These are phyloP conservation scores for Streptopelia turtur DNA, from an alignment of 2,797 vertebrate genomes.

Conservation along the genomic window DNA sequence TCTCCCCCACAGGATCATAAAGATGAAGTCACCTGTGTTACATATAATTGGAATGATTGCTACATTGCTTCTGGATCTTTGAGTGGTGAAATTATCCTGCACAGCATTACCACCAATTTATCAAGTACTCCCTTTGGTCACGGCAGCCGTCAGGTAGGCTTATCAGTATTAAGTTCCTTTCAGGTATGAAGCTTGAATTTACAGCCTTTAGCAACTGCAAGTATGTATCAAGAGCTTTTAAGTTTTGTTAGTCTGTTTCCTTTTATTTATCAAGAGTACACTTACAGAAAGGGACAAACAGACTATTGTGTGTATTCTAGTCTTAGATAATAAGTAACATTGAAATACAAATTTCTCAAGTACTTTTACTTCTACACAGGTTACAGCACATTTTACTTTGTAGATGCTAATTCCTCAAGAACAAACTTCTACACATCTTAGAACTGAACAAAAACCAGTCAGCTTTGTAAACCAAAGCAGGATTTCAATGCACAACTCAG, in stretches of 20 bases:
- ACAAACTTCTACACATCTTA: too few relatives aligned
- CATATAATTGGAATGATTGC: conserved; percentile 92
- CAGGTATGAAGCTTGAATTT: neutral
- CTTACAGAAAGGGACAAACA: neutral
- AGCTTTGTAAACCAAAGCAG: neutral
- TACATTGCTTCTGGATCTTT: conserved; percentile 92
- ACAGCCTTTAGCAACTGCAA: neutral
- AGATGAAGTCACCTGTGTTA: conserved; percentile 91
- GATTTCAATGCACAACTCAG: rapidly evolving
- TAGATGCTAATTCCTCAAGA: neutral
- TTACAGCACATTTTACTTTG: neutral
- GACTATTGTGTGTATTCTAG: neutral
- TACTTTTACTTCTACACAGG: neutral
- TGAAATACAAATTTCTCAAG: neutral
- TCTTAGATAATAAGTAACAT: neutral
- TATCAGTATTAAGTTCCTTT: neutral
- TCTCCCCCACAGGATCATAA: conserved; percentile 87
- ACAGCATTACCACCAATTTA: conserved; percentile 93
- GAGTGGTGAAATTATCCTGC: conserved; percentile 93
- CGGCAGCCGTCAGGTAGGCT: conserved; percentile 86
- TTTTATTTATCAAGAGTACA: neutral
- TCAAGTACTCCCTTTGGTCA: conserved; percentile 93
- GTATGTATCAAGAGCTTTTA: neutral
- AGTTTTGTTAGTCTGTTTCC: neutral
- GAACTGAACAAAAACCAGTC: neutral